Percentiles rank a stretch among this genome's conserved stretches.
Evolutionary conservation across 2,888 invertebrate genomes (phyloP).

Genomic region (Pseudococcus jackbeardsleyi): DNA sequence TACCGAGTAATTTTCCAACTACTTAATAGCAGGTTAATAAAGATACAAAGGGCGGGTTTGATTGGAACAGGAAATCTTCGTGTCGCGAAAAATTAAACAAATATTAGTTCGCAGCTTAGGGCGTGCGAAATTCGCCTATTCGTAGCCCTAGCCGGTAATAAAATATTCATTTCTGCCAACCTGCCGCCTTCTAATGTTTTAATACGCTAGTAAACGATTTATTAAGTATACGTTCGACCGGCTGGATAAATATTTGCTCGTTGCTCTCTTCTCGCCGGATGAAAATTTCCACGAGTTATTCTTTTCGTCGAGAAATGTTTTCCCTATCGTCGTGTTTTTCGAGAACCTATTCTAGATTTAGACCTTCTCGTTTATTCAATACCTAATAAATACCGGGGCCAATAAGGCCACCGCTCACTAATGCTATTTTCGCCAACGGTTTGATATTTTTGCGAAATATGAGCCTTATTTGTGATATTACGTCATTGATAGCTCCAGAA

Average conservation of each 20-base stretch:
- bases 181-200: neutral
- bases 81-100: conserved; percentile 45
- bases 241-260: neutral
- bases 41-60: conserved; percentile 26
- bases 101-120: conserved; percentile 25
- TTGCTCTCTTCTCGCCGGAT: neutral
- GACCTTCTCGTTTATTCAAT: neutral
- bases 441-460: neutral
- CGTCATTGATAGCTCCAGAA: neutral
- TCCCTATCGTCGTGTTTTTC: no score
- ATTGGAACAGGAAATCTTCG: conserved; percentile 42
- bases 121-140: conserved; percentile 15
- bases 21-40: conserved; percentile 42
- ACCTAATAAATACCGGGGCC: neutral
- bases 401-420: neutral
- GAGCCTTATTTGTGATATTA: neutral
- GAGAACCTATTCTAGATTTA: no score
- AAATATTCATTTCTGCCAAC: conserved; percentile 38
- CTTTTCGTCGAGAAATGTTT: no score
- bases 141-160: neutral
- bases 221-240: neutral
- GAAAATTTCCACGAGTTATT: no score
- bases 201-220: conserved; percentile 20
- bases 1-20: conserved; percentile 34
- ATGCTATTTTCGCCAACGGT: neutral